A percentile compares a stretch with the other conserved stretches of the same genome.
Conservation (phyloP, 2,797 vertebrate genomes). For the Argentina silus region DNA sequence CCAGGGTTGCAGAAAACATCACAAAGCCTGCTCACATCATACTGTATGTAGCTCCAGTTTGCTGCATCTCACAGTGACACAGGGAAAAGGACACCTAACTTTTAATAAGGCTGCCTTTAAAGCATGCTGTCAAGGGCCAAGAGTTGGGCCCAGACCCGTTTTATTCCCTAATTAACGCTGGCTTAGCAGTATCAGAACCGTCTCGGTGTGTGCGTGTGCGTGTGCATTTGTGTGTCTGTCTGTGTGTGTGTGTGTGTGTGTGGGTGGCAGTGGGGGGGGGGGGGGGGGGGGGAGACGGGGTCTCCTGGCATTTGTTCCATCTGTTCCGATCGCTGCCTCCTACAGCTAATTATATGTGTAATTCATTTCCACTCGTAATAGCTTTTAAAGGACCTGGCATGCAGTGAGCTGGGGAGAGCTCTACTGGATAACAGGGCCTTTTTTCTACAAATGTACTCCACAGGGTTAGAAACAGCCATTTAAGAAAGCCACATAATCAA, state of each 20-base stretch:
- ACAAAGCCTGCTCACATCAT: background rate
- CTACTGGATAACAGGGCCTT: slow-evolving; percentile 7
- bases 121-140: slow-evolving; percentile 43
- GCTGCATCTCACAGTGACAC: slow-evolving; percentile 17
- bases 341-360: slow-evolving; percentile 67
- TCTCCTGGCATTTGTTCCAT: slow-evolving; percentile 62
- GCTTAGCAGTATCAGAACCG: slow-evolving; percentile 15
- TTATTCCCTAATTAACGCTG: slow-evolving; percentile 64
- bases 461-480: background rate
- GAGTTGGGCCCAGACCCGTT: slow-evolving; percentile 37
- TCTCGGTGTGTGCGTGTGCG: background rate
- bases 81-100: slow-evolving; percentile 35
- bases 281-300: slow-evolving; percentile 8
- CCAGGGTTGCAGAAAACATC: slow-evolving; percentile 2
- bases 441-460: slow-evolving; percentile 7
- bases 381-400: slow-evolving; percentile 33
- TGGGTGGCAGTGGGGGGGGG: too few relatives aligned
- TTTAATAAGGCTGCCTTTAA: slow-evolving; percentile 57
- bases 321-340: slow-evolving; percentile 51
- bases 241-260: background rate
- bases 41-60: too few relatives aligned
- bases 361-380: slow-evolving; percentile 61
- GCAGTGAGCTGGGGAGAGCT: background rate
- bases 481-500: slow-evolving; percentile 9
- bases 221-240: slow-evolving; percentile 4